phyloP scores from a whole-genome alignment of 2,797 vertebrate species.

The Neostethus bicornis region DNA sequence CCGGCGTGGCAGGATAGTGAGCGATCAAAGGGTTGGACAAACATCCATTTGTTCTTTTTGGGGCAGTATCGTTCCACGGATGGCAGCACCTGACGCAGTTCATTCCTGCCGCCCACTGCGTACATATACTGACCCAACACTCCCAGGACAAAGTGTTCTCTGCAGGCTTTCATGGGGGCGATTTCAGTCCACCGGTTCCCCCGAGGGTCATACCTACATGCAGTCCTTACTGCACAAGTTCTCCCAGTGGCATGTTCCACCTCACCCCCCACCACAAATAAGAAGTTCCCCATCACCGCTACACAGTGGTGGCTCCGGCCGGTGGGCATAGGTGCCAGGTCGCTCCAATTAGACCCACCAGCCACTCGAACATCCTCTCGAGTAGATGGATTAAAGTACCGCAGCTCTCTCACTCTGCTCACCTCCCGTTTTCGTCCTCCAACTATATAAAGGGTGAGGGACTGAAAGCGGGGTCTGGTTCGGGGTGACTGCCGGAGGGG shows the following conservation, averaged over 20 bases:
- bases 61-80: constrained; percentile 96
- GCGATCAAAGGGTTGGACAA: constrained; percentile 93
- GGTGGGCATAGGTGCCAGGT: constrained; percentile 89
- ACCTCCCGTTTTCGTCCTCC: constrained; percentile 93
- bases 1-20: constrained; percentile 96
- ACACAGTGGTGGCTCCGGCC: constrained; percentile 96
- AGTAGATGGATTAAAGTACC: constrained; percentile 91
- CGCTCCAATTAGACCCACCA: constrained; percentile 92
- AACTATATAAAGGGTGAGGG: constrained; percentile 90
- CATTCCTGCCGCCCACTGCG: constrained; percentile 92
- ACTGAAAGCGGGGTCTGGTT: constrained; percentile 91
- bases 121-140: constrained; percentile 90
- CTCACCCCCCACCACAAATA: constrained; percentile 94
- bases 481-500: constrained; percentile 90
- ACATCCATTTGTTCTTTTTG: constrained; percentile 96
- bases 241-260: constrained; percentile 90
- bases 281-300: constrained; percentile 93
- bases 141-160: constrained; percentile 95
- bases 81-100: constrained; percentile 93
- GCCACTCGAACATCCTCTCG: constrained; percentile 87
- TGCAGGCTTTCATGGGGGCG: constrained; percentile 95
- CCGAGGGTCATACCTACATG: constrained; percentile 92
- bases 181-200: constrained; percentile 93
- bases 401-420: constrained; percentile 89
- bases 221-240: constrained; percentile 90